phyloP scores from a whole-genome alignment of 2,797 vertebrate genomes.

The Valencia hispanica region DNA sequence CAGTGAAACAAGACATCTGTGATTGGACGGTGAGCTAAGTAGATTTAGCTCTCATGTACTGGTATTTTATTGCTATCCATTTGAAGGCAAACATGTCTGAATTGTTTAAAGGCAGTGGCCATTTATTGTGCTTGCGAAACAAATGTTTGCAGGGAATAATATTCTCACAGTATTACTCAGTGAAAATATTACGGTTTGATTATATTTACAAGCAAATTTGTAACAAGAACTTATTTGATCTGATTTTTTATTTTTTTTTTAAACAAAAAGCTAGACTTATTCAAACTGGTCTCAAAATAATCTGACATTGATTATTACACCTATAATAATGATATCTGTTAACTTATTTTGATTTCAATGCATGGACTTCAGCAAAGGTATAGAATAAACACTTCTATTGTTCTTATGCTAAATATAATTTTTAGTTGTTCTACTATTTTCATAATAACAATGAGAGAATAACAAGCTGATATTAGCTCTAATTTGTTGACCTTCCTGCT shows the following conservation, averaged over 20 bases:
- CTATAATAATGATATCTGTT: background rate
- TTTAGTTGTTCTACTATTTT: background rate
- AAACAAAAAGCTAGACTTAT: background rate
- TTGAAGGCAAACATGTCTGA: conserved; percentile 69
- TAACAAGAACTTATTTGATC: background rate
- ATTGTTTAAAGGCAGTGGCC: conserved; percentile 19
- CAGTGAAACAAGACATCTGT: conserved; percentile 52
- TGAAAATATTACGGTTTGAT: background rate
- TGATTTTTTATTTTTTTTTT: background rate
- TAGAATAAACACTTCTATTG: background rate
- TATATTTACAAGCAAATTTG: background rate
- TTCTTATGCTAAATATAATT: background rate
- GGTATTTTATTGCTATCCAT: conserved; percentile 74
- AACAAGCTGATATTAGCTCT: background rate
- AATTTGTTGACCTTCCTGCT: background rate
- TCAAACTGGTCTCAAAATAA: background rate
- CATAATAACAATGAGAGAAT: background rate
- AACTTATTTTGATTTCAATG: background rate
- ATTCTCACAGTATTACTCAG: background rate
- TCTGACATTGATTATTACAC: background rate
- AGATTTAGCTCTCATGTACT: conserved; percentile 61
- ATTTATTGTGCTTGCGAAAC: background rate
- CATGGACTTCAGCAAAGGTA: background rate
- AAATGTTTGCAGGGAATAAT: background rate
- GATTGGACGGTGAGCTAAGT: conserved; percentile 49